A percentile compares a stretch with the other conserved stretches of the same genome.
Evolutionary conservation across 2,888 invertebrate genomes (phyloP).

Genomic region (Anthophora plumipes): DNA sequence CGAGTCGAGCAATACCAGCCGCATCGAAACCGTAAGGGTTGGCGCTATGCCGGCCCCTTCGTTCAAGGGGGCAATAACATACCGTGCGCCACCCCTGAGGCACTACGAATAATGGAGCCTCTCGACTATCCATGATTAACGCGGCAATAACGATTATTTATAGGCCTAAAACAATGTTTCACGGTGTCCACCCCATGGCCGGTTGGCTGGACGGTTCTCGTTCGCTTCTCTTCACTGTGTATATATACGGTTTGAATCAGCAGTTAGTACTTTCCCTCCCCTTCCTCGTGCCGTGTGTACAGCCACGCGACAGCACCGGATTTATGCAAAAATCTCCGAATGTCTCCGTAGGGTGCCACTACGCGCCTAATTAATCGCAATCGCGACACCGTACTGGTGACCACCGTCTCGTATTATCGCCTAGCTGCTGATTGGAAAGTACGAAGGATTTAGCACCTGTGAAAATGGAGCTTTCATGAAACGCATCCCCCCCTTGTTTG

Average conservation of each 20-base stretch:
- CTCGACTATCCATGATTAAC: constrained; percentile 82
- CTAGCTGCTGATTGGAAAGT: constrained; percentile 63
- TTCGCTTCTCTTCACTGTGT: constrained; percentile 18
- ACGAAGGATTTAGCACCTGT: constrained; percentile 67
- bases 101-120: constrained; percentile 79
- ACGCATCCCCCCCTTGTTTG: constrained; percentile 33
- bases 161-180: constrained; percentile 83
- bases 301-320: constrained; percentile 53
- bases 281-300: constrained; percentile 23
- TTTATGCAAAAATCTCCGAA: constrained; percentile 77
- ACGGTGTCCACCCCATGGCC: constrained; percentile 76
- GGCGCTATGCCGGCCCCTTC: constrained; percentile 72
- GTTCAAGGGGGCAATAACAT: constrained; percentile 79
- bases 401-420: constrained; percentile 36
- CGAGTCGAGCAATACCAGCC: constrained; percentile 74
- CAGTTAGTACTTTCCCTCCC: constrained; percentile 68
- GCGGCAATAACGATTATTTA: constrained; percentile 83
- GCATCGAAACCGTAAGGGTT: constrained; percentile 77
- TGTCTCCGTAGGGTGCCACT: constrained; percentile 66
- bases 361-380: constrained; percentile 66
- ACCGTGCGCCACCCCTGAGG: constrained; percentile 71
- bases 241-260: constrained; percentile 72
- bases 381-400: background rate
- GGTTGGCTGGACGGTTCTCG: constrained; percentile 45
- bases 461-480: constrained; percentile 58